Conservation (phyloP, 2,888 invertebrate species). For the Ornithoptera priamus region DNA sequence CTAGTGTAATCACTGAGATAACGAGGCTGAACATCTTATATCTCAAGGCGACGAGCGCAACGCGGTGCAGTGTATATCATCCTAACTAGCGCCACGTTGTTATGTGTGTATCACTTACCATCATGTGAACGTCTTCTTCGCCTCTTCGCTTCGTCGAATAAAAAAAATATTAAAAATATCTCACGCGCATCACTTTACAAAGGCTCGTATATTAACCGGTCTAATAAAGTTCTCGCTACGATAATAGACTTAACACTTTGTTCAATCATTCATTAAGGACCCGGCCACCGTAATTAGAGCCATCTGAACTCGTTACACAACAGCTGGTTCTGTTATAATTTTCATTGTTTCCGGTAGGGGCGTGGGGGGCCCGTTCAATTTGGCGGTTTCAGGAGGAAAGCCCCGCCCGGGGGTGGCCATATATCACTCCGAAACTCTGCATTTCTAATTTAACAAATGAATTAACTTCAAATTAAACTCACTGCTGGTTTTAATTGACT, state of each 20-base stretch:
- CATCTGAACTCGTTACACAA: conserved; percentile 50
- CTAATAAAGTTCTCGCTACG: conserved; percentile 77
- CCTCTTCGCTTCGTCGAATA: neutral
- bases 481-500: conserved; percentile 64
- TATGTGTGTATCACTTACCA: too few relatives aligned
- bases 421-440: conserved; percentile 67
- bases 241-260: conserved; percentile 77
- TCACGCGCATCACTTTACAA: conserved; percentile 42
- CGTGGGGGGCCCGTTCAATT: conserved; percentile 43
- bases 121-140: too few relatives aligned
- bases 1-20: too few relatives aligned
- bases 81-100: too few relatives aligned
- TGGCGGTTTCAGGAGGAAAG: conserved; percentile 40
- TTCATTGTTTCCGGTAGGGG: conserved; percentile 42
- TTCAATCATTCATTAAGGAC: conserved; percentile 74
- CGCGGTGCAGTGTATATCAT: too few relatives aligned
- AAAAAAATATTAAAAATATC: neutral
- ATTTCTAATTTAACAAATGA: conserved; percentile 49
- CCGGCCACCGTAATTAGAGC: conserved; percentile 58
- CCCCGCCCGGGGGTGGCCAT: conserved; percentile 51
- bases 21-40: too few relatives aligned
- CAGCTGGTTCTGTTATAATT: conserved; percentile 48
- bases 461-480: conserved; percentile 65
- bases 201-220: conserved; percentile 60
- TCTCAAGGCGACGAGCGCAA: too few relatives aligned